phyloP scores from a whole-genome alignment of 2,797 vertebrate species.

The Rhincodon typus region DNA sequence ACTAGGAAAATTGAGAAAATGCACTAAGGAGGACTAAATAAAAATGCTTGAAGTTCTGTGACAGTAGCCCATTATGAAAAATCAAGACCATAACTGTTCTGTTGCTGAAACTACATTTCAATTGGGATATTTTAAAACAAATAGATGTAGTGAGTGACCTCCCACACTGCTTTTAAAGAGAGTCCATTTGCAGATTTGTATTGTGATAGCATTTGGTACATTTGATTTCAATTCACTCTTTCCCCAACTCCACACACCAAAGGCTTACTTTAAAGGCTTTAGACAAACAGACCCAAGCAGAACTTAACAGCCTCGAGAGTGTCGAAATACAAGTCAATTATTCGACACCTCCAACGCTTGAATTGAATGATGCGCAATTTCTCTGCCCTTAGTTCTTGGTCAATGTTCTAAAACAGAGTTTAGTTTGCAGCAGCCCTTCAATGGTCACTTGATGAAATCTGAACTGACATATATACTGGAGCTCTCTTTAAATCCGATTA shows the following conservation, averaged over 20 bases:
- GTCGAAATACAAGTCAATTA: constrained; percentile 35
- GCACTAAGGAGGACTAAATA: not conserved
- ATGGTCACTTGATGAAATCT: constrained; percentile 72
- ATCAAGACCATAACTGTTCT: not conserved
- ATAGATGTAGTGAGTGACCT: not conserved
- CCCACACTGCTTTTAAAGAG: too few relatives aligned
- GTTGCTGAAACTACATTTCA: not conserved
- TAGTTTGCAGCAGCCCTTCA: constrained; percentile 65
- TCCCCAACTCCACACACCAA: not conserved
- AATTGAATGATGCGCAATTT: constrained; percentile 82
- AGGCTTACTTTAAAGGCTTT: not conserved
- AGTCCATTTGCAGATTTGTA: too few relatives aligned
- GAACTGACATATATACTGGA: constrained; percentile 81
- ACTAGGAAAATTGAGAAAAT: too few relatives aligned
- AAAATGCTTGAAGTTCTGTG: not conserved
- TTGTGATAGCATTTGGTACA: not conserved
- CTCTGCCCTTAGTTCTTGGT: constrained; percentile 84
- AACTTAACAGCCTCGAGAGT: constrained; percentile 20
- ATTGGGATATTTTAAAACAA: not conserved
- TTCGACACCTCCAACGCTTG: constrained; percentile 65
- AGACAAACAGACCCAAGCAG: not conserved
- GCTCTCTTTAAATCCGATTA: constrained; percentile 76
- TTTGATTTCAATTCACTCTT: not conserved
- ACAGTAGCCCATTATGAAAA: not conserved
- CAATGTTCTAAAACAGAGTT: constrained; percentile 68